Base-by-base conservation (phyloP, 30 jellyfish, hydroid and myxozoan species). In the Aurelia aurita region DNA sequence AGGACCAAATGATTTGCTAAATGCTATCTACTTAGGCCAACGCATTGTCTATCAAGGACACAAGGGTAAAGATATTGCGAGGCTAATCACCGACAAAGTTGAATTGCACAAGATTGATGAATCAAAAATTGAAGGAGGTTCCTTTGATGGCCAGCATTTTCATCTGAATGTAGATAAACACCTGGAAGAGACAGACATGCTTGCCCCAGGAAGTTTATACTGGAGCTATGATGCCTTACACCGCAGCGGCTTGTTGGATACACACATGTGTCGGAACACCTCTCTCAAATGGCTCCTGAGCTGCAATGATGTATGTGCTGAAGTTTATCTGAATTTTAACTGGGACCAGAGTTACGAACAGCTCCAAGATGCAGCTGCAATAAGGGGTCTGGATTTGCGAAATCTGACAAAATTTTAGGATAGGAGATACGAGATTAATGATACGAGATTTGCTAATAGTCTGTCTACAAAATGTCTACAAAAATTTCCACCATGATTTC, bases 181-280 rank as follows among this genome's bases (percentile, higher is more conserved):
- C 21, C 19, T 71, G 68, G 84, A 71, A n/a, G 21, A 20, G 6
- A 10, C 14, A 13, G 34, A 71, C 32, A 45, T 19, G 70, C 45
- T 71, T 31, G 54, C 35, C 11, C 20, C 27, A 12, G 84, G 84
- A 49, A 31, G 44, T 11, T 13, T 66, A 13, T 10, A 28, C 12
- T 66, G 78, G 78, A 44, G 84, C 54, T 71, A 39, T n/a, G 84
- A 31, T 39, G n/a, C n/a, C n/a, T n/a, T n/a, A n/a, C n/a, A n/a
- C n/a, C n/a, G n/a, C n/a, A n/a, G n/a, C n/a, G 84, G 84, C 75
- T 44, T 71, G 26, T 28, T 71, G 20, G 39, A 34, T 19, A 71
- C 61, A 49, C 61, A 49, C 61, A 49, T 49, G 61, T 49, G 61
- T 49, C 61, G 61, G 61, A 18, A 49, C 12, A 18, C 15, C 18